A percentile compares a stretch with the other conserved stretches of the same genome.
Conservation (phyloP, 2,888 invertebrate species). For the Phalangium opilio region DNA sequence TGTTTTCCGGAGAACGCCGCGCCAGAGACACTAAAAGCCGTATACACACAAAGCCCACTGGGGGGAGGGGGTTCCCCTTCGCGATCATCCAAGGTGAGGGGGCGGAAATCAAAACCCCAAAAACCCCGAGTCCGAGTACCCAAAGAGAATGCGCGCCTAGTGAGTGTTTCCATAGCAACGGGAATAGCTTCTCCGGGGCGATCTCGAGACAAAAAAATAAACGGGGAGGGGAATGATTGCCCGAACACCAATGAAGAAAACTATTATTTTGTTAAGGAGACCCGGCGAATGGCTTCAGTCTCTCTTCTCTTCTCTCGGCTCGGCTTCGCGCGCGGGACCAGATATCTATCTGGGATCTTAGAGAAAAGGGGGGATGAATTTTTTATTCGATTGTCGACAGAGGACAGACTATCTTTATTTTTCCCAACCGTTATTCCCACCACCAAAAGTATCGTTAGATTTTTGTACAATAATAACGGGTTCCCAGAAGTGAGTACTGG, state of each 20-base stretch:
- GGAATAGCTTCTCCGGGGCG: background rate
- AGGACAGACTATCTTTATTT: too few relatives aligned
- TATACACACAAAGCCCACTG: too few relatives aligned
- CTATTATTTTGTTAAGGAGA: constrained; percentile 1
- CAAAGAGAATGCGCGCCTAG: background rate
- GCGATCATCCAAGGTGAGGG: background rate
- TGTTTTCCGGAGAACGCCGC: too few relatives aligned
- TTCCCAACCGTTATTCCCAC: too few relatives aligned
- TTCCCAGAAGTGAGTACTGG: too few relatives aligned
- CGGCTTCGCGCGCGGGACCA: background rate
- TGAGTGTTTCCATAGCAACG: background rate
- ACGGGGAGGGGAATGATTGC: background rate
- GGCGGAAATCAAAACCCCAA: constrained; percentile 1
- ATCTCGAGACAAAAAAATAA: background rate
- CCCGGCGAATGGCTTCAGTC: constrained; percentile 3
- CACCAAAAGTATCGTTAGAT: too few relatives aligned
- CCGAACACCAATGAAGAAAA: background rate
- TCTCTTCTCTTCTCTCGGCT: background rate
- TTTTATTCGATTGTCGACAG: background rate
- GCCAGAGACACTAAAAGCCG: too few relatives aligned
- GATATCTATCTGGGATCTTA: too few relatives aligned
- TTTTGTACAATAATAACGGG: too few relatives aligned
- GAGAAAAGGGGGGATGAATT: background rate
- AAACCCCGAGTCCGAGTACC: background rate
- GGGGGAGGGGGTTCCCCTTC: too few relatives aligned